Base-by-base conservation (phyloP, 2,888 invertebrate genomes). In the Griposia aprilina region DNA sequence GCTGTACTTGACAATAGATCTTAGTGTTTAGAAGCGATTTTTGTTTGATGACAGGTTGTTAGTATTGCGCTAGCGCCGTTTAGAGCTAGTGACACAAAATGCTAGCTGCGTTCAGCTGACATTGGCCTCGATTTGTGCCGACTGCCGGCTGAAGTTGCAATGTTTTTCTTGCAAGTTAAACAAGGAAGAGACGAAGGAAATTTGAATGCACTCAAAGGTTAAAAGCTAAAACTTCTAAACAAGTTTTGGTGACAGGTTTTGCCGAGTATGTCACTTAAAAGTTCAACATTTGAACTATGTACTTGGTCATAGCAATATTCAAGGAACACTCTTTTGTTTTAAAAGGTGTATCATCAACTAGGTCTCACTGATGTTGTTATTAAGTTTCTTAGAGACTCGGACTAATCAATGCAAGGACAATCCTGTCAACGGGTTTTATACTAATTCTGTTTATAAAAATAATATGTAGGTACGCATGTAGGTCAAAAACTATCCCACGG, bases 1-100 rank as follows among this genome's bases (percentile, higher is more conserved):
- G 76, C 76, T 62, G 71, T 87, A 74, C 81, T 84, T 80, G 74
- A 84, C 73, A 84, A 76, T 84, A 76, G 84, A 74, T 74, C 74
- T 86, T 76, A 87, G 75, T 86, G 71, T 83, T 83, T 71, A 73
- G 66, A 55, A 68, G 36, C 55, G 59, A 69, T 84, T 69, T 69
- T 78, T 69, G 65, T 36, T 74, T 78, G 30, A 82, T 83, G 72
- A 62, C 36, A 55, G 41, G 74, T 41, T 66, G 41, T 48, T 62
- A 45, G 26, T 75, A 20, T 63, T 75, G 59, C 59, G 65, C n/a
- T 48, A 2, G 62, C 57, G 50, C 76, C 48, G 70, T 41, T 73
- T 57, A 17, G 63, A 65, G 45, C 36, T 73, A 36, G 50, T 71
- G 66, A 82, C 75, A 59, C 62, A 55, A 70, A 70, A 67, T 81